Evolutionary conservation across 2,888 invertebrate species (phyloP).

Genomic region (Drosophila phalerata): DNA sequence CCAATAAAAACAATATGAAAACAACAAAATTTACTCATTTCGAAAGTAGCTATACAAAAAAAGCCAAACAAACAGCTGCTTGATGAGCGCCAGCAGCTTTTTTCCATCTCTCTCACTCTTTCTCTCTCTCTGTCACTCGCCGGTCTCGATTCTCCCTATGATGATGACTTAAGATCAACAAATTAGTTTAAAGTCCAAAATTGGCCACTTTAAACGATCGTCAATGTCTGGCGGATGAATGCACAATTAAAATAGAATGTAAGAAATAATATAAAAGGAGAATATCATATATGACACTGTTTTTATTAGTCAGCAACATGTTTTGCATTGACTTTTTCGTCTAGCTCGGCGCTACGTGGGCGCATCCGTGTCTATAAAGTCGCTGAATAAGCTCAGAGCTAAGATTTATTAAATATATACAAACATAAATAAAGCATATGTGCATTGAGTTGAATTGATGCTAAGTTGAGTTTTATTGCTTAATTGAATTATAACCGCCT

Average conservation of each 20-base stretch:
- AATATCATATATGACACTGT: constrained; percentile 23
- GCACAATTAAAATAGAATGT: constrained; percentile 65
- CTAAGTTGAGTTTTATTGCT: constrained; percentile 52
- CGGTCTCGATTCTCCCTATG: constrained; percentile 3
- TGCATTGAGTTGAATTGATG: constrained; percentile 34
- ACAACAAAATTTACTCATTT: constrained; percentile 48
- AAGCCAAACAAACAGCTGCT: constrained; percentile 67
- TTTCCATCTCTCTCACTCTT: constrained; percentile 2
- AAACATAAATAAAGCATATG: not conserved
- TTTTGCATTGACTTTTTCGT: constrained; percentile 49
- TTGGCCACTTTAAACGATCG: constrained; percentile 52
- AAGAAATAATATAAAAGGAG: constrained; percentile 18
- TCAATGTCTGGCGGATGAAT: constrained; percentile 54
- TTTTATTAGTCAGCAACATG: constrained; percentile 65
- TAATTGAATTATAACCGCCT: constrained; percentile 75
- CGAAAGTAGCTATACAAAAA: constrained; percentile 61
- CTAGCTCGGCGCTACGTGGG: constrained; percentile 65
- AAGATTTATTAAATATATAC: constrained; percentile 38
- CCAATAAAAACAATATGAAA: constrained; percentile 62
- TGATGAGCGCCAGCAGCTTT: constrained; percentile 53
- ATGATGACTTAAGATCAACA: constrained; percentile 26
- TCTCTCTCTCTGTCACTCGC: constrained; percentile 4
- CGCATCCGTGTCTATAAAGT: constrained; percentile 50
- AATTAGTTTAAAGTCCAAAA: constrained; percentile 58
- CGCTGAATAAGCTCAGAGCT: constrained; percentile 40